Conservation (phyloP, 2,113 vertebrate genomes). For the Sebastes schlegelii region DNA sequence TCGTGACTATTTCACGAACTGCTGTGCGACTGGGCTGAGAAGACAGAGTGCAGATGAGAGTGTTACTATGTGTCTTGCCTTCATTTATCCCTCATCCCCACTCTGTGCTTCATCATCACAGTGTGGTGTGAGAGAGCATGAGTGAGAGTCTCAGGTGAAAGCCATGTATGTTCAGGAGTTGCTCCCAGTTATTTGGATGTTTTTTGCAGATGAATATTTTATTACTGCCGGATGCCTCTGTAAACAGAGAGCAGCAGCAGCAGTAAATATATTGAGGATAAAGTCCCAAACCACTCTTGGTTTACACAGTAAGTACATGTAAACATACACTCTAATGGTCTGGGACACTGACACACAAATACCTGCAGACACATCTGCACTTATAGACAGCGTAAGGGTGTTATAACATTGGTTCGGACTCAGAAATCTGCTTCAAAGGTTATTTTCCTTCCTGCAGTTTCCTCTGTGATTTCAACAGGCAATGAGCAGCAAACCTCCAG, state of each 20-base stretch:
- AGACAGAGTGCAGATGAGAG: background rate
- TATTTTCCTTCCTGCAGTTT: slow-evolving; percentile 17
- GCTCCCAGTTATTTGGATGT: slow-evolving; percentile 72
- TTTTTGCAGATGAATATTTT: slow-evolving; percentile 83
- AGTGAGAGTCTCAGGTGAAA: slow-evolving; percentile 59
- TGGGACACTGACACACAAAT: slow-evolving; percentile 10
- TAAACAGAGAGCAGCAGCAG: slow-evolving; percentile 75
- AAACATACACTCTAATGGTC: slow-evolving; percentile 29
- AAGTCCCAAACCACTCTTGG: slow-evolving; percentile 48
- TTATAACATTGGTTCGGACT: slow-evolving; percentile 11
- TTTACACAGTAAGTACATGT: slow-evolving; percentile 54
- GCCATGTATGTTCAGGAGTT: slow-evolving; percentile 47
- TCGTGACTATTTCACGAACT: no score
- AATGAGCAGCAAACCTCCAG: slow-evolving; percentile 32
- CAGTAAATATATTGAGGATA: slow-evolving; percentile 70
- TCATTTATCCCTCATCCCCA: background rate
- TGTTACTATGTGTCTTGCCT: background rate
- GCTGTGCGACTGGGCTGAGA: no score
- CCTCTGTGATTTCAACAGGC: slow-evolving; percentile 14
- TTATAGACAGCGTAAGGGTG: background rate
- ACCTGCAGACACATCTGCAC: background rate
- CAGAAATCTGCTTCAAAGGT: slow-evolving; percentile 40
- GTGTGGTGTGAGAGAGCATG: background rate
- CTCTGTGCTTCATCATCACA: slow-evolving; percentile 18
- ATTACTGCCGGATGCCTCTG: slow-evolving; percentile 78